phyloP scores from a whole-genome alignment of 2,888 invertebrate species.

The Nasonia oneida region DNA sequence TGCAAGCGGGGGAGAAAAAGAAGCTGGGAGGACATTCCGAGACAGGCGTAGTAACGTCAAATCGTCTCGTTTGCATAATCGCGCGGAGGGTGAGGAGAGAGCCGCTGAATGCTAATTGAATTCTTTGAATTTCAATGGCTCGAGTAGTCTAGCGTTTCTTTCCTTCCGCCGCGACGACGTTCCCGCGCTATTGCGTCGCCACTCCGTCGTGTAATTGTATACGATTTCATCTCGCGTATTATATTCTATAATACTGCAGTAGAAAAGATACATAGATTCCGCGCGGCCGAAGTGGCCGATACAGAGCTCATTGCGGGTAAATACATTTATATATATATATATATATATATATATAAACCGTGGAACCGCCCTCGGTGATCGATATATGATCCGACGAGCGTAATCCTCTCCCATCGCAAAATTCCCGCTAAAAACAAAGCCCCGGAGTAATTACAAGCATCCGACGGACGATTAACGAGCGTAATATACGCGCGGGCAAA shows the following conservation, averaged over 20 bases:
- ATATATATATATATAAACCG: too few relatives aligned
- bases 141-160: neutral
- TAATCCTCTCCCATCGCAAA: neutral
- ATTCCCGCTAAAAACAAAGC: neutral
- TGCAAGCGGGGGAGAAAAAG: conserved; percentile 12
- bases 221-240: conserved; percentile 31
- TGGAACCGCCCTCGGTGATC: too few relatives aligned
- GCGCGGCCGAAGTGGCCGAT: too few relatives aligned
- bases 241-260: neutral
- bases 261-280: neutral
- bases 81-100: conserved; percentile 1
- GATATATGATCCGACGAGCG: neutral
- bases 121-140: conserved; percentile 59
- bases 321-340: neutral
- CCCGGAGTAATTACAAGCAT: neutral
- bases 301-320: neutral
- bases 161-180: neutral
- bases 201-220: conserved; percentile 34
- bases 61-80: conserved; percentile 59
- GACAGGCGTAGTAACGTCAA: conserved; percentile 43
- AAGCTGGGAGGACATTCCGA: conserved; percentile 33
- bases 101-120: conserved; percentile 60
- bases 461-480: neutral
- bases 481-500: neutral
- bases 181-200: conserved; percentile 24